These are phyloP conservation scores for Leucoraja ocellata DNA, from an alignment of 2,797 vertebrate genomes.

Conservation along the genomic window DNA sequence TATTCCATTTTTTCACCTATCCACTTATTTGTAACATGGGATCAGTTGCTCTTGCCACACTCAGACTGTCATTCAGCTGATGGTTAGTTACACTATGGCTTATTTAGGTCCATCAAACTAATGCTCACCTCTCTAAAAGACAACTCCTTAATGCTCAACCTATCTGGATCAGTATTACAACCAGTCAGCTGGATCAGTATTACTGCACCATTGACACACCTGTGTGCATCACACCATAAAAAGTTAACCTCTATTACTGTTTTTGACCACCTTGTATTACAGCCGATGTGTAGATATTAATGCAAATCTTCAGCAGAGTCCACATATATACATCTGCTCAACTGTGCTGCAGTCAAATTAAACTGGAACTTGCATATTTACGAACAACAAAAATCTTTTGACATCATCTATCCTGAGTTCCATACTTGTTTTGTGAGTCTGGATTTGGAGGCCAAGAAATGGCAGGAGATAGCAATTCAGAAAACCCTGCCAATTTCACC, in stretches of 20 bases:
- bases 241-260: not conserved
- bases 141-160: not conserved
- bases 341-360: not conserved
- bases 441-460: not conserved
- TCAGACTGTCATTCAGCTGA: no score
- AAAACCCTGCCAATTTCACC: not conserved
- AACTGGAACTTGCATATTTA: not conserved
- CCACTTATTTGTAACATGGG: no score
- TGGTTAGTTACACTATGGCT: no score
- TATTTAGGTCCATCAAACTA: not conserved
- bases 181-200: not conserved
- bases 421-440: not conserved
- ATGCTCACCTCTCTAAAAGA: not conserved
- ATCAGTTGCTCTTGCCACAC: not conserved
- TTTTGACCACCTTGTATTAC: not conserved
- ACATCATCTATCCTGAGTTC: not conserved
- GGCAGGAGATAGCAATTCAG: not conserved
- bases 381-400: not conserved
- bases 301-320: not conserved
- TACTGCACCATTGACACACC: not conserved
- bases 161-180: not conserved
- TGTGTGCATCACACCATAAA: not conserved
- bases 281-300: not conserved
- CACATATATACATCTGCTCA: not conserved
- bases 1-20: not conserved